Base-by-base conservation (phyloP, 2,797 vertebrate species). In the Poliocrania exsul region DNA sequence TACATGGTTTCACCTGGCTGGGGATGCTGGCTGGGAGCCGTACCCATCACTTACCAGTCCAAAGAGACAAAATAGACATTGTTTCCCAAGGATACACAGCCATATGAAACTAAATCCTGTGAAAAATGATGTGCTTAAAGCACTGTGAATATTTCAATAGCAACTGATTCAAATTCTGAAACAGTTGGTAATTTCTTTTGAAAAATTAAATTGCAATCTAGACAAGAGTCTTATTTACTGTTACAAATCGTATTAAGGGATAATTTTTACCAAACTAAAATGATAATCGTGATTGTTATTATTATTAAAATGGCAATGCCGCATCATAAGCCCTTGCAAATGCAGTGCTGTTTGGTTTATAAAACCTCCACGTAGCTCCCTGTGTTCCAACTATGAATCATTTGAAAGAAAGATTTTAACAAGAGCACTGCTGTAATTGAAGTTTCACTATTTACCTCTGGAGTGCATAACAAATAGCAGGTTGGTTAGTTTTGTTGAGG, bases 141-240 rank as follows among this genome's bases (percentile, higher is more conserved):
- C 23, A 58, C 38, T 71, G 60, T 5, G 3, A 73, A 9, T 82
- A 73, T 81, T 86, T 86, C 49, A 90, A 15, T n/a, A 81, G 28
- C 35, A 49, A 49, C 78, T 80, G 73, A 69, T 81, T 86, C 38
- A 73, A 72, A 73, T 90, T 94, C 81, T 87, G 44, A 53, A 70
- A 21, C 5, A 53, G 57, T 29, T 70, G 33, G 15, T 64, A 62
- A 80, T 87, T 93, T 93, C 26, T 87, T 84, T 54, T 67, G 37
- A 82, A 88, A 92, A 93, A 70, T 60, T 72, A 93, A 86, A 86
- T 81, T 89, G 42, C 49, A 60, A 35, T 90, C 74, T 73, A 80
- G 71, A 49, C 56, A 81, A 80, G 46, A 82, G 46, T 24, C 18
- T 77, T 80, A 42, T 79, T 86, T 88, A 38, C 44, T 66, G 28